phyloP scores from a whole-genome alignment of 2,888 invertebrate genomes.

The Reticulitermes lucifugus region DNA sequence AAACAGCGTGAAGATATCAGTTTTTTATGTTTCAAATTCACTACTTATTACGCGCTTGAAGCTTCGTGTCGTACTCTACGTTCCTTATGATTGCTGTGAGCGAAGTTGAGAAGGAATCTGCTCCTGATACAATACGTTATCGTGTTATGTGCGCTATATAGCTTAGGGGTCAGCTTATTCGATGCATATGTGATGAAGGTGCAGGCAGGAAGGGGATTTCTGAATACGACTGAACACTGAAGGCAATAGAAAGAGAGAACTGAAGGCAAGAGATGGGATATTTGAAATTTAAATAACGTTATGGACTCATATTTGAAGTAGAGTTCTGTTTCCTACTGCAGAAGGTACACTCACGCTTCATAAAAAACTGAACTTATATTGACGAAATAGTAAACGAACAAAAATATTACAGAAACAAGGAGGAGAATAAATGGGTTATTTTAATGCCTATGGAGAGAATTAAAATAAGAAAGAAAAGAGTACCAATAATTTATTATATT shows the following conservation, averaged over 20 bases:
- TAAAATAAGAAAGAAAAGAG: no score
- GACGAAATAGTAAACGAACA: no score
- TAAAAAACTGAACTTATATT: no score
- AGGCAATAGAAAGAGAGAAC: slow-evolving; percentile 25
- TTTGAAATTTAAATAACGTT: slow-evolving; percentile 40
- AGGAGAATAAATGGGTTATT: no score
- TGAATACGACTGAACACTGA: slow-evolving; percentile 32
- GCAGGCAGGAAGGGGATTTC: slow-evolving; percentile 4
- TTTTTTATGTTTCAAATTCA: no score
- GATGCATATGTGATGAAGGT: slow-evolving; percentile 30
- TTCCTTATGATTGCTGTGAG: not conserved
- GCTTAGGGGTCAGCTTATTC: slow-evolving; percentile 25
- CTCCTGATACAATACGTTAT: not conserved
- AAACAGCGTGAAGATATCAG: no score
- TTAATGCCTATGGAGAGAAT: no score
- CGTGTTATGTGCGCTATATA: not conserved
- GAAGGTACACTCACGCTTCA: no score
- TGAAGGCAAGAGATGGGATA: slow-evolving; percentile 2
- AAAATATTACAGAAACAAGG: no score
- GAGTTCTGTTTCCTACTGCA: not conserved
- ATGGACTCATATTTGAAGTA: slow-evolving; percentile 14
- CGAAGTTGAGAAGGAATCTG: not conserved
- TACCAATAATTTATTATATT: no score
- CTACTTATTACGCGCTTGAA: no score
- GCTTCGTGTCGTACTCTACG: no score